These are phyloP conservation scores for Agelas oroides DNA, from an alignment of 37 sponge, comb jelly and placozoan genomes.

Conservation along the genomic window DNA sequence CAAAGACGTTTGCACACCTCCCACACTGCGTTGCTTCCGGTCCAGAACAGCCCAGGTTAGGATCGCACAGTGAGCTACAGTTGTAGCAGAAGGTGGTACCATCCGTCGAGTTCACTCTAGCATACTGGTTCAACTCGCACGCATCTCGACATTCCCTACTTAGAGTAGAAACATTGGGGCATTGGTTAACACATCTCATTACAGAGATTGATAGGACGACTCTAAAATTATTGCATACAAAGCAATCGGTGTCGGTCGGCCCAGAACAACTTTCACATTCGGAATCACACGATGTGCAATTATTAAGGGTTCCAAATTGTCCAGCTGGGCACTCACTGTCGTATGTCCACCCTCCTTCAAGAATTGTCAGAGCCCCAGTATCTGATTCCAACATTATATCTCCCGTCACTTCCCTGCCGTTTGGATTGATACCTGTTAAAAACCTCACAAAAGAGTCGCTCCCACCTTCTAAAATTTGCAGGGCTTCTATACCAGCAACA, in stretches of 20 bases:
- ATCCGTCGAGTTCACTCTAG: background rate
- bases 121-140: slow-evolving; percentile 62
- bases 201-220: background rate
- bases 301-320: slow-evolving; percentile 28
- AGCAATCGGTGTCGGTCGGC: slow-evolving; percentile 42
- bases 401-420: slow-evolving; percentile 21
- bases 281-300: slow-evolving; percentile 43
- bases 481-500: slow-evolving; percentile 55
- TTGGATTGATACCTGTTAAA: slow-evolving; percentile 33
- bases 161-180: slow-evolving; percentile 55
- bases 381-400: slow-evolving; percentile 53
- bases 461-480: background rate
- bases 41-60: slow-evolving; percentile 60
- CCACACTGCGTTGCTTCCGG: slow-evolving; percentile 52
- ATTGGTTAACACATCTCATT: slow-evolving; percentile 56
- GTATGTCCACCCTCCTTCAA: slow-evolving; percentile 46
- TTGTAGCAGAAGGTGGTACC: slow-evolving; percentile 31
- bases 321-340: slow-evolving; percentile 44
- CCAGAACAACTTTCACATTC: slow-evolving; percentile 57
- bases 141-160: slow-evolving; percentile 53
- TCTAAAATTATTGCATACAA: slow-evolving; percentile 45
- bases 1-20: slow-evolving; percentile 22
- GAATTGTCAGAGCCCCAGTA: slow-evolving; percentile 64
- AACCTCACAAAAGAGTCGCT: slow-evolving; percentile 26
- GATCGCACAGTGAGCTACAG: slow-evolving; percentile 53